These are phyloP conservation scores for Trichacis sp. DNA, from an alignment of 2,888 invertebrate genomes.

Conservation along the genomic window DNA sequence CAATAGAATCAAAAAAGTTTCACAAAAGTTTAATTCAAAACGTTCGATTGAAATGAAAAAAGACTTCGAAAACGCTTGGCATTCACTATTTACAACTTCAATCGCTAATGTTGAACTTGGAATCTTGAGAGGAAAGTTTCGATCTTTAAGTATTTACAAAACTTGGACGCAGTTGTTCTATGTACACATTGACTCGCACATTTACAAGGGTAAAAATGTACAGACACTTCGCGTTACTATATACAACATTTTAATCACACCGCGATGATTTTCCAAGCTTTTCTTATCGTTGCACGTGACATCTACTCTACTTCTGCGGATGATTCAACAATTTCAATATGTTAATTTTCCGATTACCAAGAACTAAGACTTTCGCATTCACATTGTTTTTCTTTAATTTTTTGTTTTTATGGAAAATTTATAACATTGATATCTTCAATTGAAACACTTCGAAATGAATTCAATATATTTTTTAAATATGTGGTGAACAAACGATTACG, in stretches of 20 bases:
- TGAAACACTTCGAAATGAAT: too few species aligned
- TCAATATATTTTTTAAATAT: background rate
- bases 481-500: background rate
- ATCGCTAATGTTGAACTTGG: background rate
- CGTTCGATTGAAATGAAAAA: too few species aligned
- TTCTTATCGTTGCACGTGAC: constrained; percentile 3
- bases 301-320: too few species aligned
- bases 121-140: background rate
- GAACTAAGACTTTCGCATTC: too few species aligned
- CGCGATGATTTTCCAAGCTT: constrained; percentile 10
- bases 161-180: background rate
- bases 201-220: constrained; percentile 20
- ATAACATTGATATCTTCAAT: too few species aligned
- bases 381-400: background rate
- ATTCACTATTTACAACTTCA: background rate
- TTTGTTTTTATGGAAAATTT: constrained; percentile 11
- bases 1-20: too few species aligned
- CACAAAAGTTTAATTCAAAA: too few species aligned
- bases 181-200: constrained; percentile 13
- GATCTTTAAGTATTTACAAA: constrained; percentile 1
- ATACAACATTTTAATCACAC: background rate
- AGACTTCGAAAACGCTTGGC: background rate
- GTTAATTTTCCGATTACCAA: too few species aligned
- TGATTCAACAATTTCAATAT: too few species aligned
- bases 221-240: constrained; percentile 4